Percentiles rank a stretch among this genome's conserved stretches.
Evolutionary conservation across 1,140 invertebrate species (phyloP).

Genomic region (Ladona fulva): DNA sequence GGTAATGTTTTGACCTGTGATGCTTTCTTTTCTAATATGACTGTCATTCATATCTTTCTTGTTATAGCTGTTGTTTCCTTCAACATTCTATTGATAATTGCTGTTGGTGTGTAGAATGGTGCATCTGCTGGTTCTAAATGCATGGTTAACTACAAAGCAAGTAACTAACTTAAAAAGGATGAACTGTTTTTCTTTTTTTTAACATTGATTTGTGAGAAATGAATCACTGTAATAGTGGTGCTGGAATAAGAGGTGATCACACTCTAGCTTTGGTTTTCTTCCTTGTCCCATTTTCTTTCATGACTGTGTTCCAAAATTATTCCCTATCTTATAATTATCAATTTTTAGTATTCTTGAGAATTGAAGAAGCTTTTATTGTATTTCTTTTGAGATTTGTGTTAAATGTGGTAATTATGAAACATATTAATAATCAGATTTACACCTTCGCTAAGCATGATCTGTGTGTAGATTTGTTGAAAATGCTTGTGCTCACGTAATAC

Average conservation of each 20-base stretch:
- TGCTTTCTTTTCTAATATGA: not conserved
- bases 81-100: slow-evolving; percentile 15
- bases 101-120: slow-evolving; percentile 16
- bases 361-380: not conserved
- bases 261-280: not conserved
- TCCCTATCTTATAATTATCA: too few species aligned
- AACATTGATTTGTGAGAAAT: not conserved
- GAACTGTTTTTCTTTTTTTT: too few species aligned
- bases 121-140: slow-evolving; percentile 17
- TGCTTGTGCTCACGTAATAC: not conserved
- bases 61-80: slow-evolving; percentile 15
- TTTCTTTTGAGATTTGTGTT: not conserved
- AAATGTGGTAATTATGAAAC: too few species aligned
- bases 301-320: not conserved
- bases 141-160: not conserved
- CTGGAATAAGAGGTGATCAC: not conserved
- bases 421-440: not conserved
- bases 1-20: not conserved
- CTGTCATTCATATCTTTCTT: slow-evolving; percentile 12
- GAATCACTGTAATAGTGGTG: not conserved
- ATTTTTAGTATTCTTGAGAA: too few species aligned
- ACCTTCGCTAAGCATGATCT: not conserved
- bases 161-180: not conserved
- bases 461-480: not conserved
- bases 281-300: not conserved